Percentiles rank a stretch among this genome's conserved stretches.
Evolutionary conservation across 2,113 vertebrate genomes (phyloP).

Genomic region (Abramis brama): DNA sequence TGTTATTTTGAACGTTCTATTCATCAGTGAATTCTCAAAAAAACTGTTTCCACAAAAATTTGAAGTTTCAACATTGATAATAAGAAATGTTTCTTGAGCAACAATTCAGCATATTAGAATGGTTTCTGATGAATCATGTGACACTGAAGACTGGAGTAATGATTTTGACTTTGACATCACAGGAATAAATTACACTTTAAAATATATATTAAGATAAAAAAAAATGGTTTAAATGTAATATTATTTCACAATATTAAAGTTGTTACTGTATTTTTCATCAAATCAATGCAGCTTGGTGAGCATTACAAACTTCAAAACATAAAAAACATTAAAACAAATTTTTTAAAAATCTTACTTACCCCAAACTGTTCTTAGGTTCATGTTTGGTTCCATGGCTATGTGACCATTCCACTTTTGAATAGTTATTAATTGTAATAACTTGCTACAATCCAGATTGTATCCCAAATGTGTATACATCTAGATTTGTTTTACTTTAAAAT

Average conservation of each 20-base stretch:
- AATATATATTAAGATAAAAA: background rate
- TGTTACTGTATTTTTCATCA: background rate
- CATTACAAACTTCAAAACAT: background rate
- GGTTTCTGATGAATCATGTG: background rate
- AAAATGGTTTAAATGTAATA: background rate
- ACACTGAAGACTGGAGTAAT: background rate
- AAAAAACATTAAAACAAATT: no score
- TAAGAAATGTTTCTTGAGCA: background rate
- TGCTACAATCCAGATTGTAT: background rate
- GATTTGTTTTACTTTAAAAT: background rate
- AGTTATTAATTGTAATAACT: background rate
- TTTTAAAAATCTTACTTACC: background rate
- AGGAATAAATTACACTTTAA: background rate
- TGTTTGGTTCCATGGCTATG: background rate
- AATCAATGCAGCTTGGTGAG: background rate
- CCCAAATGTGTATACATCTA: background rate
- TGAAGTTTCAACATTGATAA: background rate
- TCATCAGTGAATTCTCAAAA: no score
- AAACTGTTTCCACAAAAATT: no score
- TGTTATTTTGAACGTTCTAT: no score
- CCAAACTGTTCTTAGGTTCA: background rate
- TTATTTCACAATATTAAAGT: background rate
- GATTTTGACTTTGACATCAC: background rate
- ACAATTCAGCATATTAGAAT: background rate
- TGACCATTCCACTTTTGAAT: background rate